These are phyloP conservation scores for Argynnis bischoffii DNA, from an alignment of 2,888 invertebrate species.

Conservation along the genomic window DNA sequence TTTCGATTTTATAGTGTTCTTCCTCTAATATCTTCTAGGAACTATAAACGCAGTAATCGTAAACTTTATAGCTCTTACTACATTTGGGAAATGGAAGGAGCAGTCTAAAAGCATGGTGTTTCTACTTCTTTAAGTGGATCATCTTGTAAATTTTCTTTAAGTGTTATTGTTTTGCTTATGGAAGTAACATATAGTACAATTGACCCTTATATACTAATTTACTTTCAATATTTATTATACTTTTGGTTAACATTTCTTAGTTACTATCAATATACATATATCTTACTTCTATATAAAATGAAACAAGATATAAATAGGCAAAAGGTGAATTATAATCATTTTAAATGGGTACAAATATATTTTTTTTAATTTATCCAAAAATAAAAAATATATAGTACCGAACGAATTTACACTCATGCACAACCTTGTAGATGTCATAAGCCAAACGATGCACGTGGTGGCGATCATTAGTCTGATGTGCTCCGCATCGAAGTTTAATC, in stretches of 20 bases:
- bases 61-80: conserved; percentile 59
- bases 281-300: too few relatives aligned
- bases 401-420: conserved; percentile 7
- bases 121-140: conserved; percentile 42
- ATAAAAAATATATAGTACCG: not conserved
- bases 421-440: conserved; percentile 10
- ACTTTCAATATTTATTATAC: too few relatives aligned
- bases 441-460: conserved; percentile 18
- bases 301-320: too few relatives aligned
- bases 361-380: not conserved
- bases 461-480: conserved; percentile 14
- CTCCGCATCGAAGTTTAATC: conserved; percentile 4
- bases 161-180: not conserved
- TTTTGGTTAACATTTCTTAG: too few relatives aligned
- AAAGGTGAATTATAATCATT: too few relatives aligned
- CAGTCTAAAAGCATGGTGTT: conserved; percentile 49
- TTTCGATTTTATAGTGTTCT: conserved; percentile 62
- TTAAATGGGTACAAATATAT: too few relatives aligned
- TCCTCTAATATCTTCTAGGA: conserved; percentile 56
- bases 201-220: too few relatives aligned
- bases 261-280: too few relatives aligned
- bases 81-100: conserved; percentile 61
- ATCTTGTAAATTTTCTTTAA: conserved; percentile 23
- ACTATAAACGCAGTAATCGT: conserved; percentile 58
- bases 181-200: too few relatives aligned